Base-by-base conservation (phyloP, 2,797 vertebrate species). In the Argya squamiceps region DNA sequence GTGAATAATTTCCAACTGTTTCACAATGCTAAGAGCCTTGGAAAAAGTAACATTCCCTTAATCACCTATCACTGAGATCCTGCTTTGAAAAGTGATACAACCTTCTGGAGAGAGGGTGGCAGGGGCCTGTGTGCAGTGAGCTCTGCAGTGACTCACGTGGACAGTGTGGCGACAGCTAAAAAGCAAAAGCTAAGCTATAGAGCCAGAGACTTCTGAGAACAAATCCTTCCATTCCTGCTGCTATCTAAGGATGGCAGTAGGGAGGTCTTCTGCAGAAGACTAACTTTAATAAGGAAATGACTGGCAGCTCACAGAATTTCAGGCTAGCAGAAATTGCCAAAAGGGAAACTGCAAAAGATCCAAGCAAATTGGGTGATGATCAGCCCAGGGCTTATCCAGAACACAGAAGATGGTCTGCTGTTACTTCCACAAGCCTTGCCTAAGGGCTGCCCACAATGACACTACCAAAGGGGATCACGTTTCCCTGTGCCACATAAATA, bases 401-500 rank as follows among this genome's bases (percentile, higher is more conserved):
- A 67, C 53, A 50, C 21, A 46, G 65, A 85, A 27, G 49, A 92
- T 47, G 11, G n/a, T 56, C 27, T 73, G 49, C 26, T 83, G 8
- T 59, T 83, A 65, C n/a, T 63, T 34, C 70, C 43, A 65, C 17
- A 88, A 75, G 60, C 50, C 46, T 80, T 79, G 39, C 30, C 32
- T 34, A 22, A 3, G 17, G n/a, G 44, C 60, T 88, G 52, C 55
- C 65, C 24, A 52, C 18, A 85, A 34, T 24, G 36, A 60, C 1
- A 0, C 39, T 56, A 49, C 13, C 67, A 79, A 68, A 75, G 16
- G 3, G 11, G 44, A 67, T 32, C 30, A 36, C 0, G 0, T 36
- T 82, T 88, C 32, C 60, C 32, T 27, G 30, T 12, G 27, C 44
- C 83, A 85, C 12, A 53, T 36, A 93, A 76, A 87, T 43, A 5